Base-by-base conservation (phyloP, 1,140 invertebrate species). In the Rhysida immarginata region DNA sequence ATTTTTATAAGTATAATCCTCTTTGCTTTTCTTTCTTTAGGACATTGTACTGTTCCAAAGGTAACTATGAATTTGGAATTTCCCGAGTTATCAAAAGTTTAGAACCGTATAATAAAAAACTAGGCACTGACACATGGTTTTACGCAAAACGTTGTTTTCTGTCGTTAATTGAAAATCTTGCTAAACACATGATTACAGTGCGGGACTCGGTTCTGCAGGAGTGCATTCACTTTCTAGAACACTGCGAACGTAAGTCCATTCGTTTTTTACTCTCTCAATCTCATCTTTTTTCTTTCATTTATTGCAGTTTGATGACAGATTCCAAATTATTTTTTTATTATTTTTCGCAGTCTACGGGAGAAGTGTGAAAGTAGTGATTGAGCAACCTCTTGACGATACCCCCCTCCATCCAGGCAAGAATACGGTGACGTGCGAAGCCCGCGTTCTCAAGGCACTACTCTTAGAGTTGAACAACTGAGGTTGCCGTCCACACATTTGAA, bases 31-130 rank as follows among this genome's bases (percentile, higher is more conserved):
- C 54, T 50, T 58, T 48, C 62, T 65, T 3, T 59, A 74, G 77
- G 53, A 99, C 96, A 1, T 71, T 99, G 2, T 99, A 99, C 68
- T 99, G 96, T 70, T 87, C 93, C 0, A 99, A 99, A 73, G 93
- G 94, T 0, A 99, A 99, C 73, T 99, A 96, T 65, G 96, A 99
- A 69, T 99, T 99, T 74, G 96, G 96, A 3, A 92, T 99, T 62
- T 96, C 92, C 0, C 76, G 96, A 61, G 90, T 99, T 0, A 94
- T 97, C 66, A 94, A 96, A 71, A 95, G 91, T 56, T 71, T 98
- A 24, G 92, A 97, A 67, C 94, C 94, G 0, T 95, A 90, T 64
- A 87, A 90, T 64, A 92, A 93, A 69, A 96, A 96, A 70, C 74
- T 98, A 1, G 90, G 92, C 1, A 90, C 89, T 3, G 93, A 96